These are phyloP conservation scores for Tiliqua scincoides DNA, from an alignment of 2,113 vertebrate genomes.

Conservation along the genomic window DNA sequence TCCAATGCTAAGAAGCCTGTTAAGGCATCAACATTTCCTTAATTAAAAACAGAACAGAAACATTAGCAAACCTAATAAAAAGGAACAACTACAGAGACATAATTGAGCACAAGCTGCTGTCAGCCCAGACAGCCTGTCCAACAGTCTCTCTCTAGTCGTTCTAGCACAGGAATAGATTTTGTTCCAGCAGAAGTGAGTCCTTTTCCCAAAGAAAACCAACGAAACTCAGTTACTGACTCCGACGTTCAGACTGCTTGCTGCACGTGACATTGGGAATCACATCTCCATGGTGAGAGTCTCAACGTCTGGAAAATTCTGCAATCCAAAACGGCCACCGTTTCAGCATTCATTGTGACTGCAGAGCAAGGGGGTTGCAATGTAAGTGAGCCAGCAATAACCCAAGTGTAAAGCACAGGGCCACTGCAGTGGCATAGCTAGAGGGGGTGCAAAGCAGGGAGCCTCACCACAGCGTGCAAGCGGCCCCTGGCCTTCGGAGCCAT, in stretches of 20 bases:
- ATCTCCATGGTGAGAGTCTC: neutral
- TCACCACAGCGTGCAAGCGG: no score
- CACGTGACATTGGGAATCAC: neutral
- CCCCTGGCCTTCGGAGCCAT: no score
- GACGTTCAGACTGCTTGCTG: neutral
- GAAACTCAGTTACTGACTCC: neutral
- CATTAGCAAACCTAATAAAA: constrained; percentile 61
- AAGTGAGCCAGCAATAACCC: neutral
- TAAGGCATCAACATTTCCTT: constrained; percentile 14
- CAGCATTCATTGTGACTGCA: neutral
- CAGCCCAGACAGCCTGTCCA: constrained; percentile 4
- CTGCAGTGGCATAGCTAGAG: no score
- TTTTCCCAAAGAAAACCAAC: neutral
- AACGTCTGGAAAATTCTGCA: neutral
- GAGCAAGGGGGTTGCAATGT: no score
- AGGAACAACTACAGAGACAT: constrained; percentile 58
- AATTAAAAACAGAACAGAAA: constrained; percentile 69
- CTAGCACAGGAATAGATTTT: neutral
- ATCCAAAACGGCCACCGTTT: neutral
- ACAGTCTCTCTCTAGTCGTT: constrained; percentile 8
- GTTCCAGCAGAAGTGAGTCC: neutral
- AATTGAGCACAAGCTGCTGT: constrained; percentile 48
- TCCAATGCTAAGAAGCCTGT: constrained; percentile 52
- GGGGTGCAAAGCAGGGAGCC: no score
- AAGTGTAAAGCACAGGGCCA: no score